Percentiles rank a stretch among this genome's conserved stretches.
Evolutionary conservation across 2,888 invertebrate species (phyloP).

Genomic region (Clusia tigrina): DNA sequence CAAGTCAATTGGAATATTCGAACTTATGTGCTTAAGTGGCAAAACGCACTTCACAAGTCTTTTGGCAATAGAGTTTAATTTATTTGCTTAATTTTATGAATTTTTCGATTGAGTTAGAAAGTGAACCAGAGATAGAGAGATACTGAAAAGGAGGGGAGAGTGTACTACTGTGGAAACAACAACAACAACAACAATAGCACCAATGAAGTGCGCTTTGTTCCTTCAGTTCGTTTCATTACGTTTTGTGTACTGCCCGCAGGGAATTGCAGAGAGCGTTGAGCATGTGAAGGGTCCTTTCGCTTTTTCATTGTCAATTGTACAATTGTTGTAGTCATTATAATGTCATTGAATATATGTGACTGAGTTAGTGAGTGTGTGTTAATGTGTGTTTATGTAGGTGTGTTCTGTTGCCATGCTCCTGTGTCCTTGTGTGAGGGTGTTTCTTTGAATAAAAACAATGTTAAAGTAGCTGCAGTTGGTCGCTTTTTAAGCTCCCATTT

Average conservation of each 20-base stretch:
- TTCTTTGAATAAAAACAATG: no score
- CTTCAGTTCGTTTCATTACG: constrained; percentile 31
- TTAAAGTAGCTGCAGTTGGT: no score
- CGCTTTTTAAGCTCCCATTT: no score
- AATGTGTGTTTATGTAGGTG: constrained; percentile 6
- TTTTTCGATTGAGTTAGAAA: no score
- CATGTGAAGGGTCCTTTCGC: constrained; percentile 32
- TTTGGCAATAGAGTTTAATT: no score
- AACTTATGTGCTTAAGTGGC: constrained; percentile 50
- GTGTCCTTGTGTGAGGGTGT: no score
- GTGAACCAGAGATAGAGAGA: no score
- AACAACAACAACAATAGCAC: constrained; percentile 39
- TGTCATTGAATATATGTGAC: constrained; percentile 34
- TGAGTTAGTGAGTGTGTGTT: constrained; percentile 10
- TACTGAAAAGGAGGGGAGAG: constrained; percentile 41
- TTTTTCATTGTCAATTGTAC: constrained; percentile 38
- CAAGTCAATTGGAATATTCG: constrained; percentile 57
- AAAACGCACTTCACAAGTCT: no score
- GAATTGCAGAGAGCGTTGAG: no score
- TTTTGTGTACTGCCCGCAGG: constrained; percentile 25
- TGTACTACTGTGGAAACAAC: constrained; percentile 26
- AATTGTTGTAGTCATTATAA: constrained; percentile 47
- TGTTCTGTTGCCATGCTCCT: constrained; percentile 16
- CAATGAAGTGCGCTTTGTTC: constrained; percentile 31
- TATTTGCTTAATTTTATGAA: no score